phyloP scores from a whole-genome alignment of 2,113 vertebrate species.

The Perca fluviatilis region DNA sequence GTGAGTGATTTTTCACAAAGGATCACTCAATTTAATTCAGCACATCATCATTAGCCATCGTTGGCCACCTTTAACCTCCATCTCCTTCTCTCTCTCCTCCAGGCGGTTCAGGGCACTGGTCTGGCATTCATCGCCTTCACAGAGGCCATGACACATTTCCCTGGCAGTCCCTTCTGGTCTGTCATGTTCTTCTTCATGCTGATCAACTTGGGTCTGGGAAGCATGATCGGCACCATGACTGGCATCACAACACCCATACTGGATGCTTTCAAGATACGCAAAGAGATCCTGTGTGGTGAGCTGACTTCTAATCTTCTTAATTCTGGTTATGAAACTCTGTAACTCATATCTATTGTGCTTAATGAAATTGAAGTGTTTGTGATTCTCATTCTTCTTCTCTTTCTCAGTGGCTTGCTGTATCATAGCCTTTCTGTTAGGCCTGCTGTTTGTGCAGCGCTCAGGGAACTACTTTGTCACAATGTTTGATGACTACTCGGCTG shows the following conservation, averaged over 20 bases:
- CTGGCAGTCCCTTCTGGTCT: conserved; percentile 96
- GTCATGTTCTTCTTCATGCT: conserved; percentile 99
- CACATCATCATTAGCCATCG: background rate
- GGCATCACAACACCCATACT: conserved; percentile 97
- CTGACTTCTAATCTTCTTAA: background rate
- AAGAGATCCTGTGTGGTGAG: conserved; percentile 97
- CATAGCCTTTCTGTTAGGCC: conserved; percentile 93
- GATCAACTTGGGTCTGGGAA: conserved; percentile 97
- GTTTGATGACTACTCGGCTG: conserved; percentile 99
- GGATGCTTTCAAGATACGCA: conserved; percentile 97
- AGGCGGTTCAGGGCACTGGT: conserved; percentile 98
- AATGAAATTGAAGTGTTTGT: background rate
- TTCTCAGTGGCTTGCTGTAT: conserved; percentile 92
- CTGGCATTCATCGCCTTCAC: conserved; percentile 99
- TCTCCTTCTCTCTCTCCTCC: conserved; percentile 30
- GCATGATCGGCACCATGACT: conserved; percentile 99
- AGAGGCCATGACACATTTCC: conserved; percentile 99
- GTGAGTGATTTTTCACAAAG: background rate
- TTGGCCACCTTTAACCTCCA: background rate
- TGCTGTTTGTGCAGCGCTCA: conserved; percentile 98
- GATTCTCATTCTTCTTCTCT: conserved; percentile 42
- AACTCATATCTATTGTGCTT: background rate
- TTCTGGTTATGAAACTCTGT: background rate
- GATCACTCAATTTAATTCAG: background rate
- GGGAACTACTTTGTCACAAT: conserved; percentile 99